phyloP scores from a whole-genome alignment of 1,140 invertebrate species.

The Orius insidiosus region DNA sequence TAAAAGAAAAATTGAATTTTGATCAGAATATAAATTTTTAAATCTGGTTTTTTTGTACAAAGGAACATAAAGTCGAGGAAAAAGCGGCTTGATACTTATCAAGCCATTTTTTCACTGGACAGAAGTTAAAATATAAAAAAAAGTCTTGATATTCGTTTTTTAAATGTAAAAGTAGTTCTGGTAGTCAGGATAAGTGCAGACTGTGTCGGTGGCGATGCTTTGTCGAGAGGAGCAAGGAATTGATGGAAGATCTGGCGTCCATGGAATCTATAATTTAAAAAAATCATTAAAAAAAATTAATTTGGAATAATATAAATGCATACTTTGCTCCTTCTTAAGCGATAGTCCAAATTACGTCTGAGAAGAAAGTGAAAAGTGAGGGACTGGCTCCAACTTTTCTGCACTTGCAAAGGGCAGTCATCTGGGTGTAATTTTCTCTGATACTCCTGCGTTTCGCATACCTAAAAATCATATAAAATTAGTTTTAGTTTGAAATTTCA shows the following conservation, averaged over 20 bases:
- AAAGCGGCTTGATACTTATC: no score
- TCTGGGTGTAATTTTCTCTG: constrained; percentile 73
- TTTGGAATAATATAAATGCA: not conserved
- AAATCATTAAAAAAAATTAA: constrained; percentile 9
- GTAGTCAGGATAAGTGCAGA: constrained; percentile 17
- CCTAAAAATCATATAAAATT: no score
- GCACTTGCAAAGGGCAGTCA: constrained; percentile 66
- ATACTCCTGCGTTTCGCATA: constrained; percentile 49
- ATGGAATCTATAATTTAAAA: constrained; percentile 12
- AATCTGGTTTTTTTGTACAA: no score
- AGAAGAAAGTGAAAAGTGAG: constrained; percentile 57
- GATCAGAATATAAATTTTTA: no score
- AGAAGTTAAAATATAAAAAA: not conserved
- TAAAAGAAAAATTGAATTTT: no score
- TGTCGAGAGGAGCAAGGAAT: constrained; percentile 18
- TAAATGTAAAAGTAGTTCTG: constrained; percentile 21
- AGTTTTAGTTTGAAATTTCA: not conserved
- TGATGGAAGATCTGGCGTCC: constrained; percentile 16
- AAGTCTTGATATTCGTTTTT: constrained; percentile 2
- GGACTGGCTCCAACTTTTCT: constrained; percentile 49
- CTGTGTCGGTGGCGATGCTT: constrained; percentile 16
- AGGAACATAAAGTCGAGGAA: no score
- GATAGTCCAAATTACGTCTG: constrained; percentile 55
- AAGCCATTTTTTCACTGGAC: no score
- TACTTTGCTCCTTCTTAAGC: constrained; percentile 37